Conservation (phyloP, 2,888 invertebrate species). For the Drosophila helvetica region DNA sequence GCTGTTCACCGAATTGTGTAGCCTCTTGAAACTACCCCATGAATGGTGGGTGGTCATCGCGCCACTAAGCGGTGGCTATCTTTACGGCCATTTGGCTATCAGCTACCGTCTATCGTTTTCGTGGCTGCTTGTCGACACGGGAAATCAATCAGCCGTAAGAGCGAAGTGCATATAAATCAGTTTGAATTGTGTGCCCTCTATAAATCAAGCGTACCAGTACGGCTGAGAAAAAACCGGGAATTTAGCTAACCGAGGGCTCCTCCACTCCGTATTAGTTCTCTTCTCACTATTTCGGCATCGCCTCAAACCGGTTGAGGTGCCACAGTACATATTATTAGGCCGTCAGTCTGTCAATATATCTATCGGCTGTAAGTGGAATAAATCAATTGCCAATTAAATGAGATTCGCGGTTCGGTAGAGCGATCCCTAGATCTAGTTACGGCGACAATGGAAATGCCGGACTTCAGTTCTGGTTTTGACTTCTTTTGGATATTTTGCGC, state of each 20-base stretch:
- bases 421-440: background rate
- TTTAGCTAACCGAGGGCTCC: conserved; percentile 7
- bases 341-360: conserved; percentile 12
- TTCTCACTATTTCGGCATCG: conserved; percentile 25
- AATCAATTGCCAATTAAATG: conserved; percentile 21
- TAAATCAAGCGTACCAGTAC: conserved; percentile 49
- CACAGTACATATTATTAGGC: conserved; percentile 2
- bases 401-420: background rate
- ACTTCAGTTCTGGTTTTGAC: background rate
- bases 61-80: conserved; percentile 11
- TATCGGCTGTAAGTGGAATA: conserved; percentile 7
- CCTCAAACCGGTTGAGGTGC: conserved; percentile 22
- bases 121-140: conserved; percentile 28
- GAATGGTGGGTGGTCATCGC: background rate
- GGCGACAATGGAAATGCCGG: conserved; percentile 4
- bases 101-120: conserved; percentile 1
- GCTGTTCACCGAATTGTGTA: background rate
- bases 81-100: conserved; percentile 43
- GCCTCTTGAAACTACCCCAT: background rate
- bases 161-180: conserved; percentile 62
- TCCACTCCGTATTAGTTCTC: conserved; percentile 7
- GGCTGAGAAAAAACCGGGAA: conserved; percentile 37
- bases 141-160: conserved; percentile 51
- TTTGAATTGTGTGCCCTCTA: conserved; percentile 41
- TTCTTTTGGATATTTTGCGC: conserved; percentile 20